Base-by-base conservation (phyloP, 2,888 invertebrate genomes). In the Dusona sp. region DNA sequence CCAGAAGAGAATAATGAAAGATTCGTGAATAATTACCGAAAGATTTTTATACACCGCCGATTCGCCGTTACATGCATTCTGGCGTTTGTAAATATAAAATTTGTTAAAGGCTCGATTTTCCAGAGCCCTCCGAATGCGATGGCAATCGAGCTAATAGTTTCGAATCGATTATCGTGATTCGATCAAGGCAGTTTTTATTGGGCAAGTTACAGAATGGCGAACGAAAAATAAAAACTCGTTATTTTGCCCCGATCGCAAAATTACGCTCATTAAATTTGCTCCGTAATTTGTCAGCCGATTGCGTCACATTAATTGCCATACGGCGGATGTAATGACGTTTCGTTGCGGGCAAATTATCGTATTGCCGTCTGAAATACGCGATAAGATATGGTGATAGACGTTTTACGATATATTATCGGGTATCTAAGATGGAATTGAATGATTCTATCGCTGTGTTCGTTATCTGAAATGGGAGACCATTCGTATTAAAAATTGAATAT, bases 321-420 rank as follows among this genome's bases (percentile, higher is more conserved):
- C 7, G 7, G n/a, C 73, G 36, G 19, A 48, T 73, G 36, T n/a
- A 36, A 16, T 48, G 51, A 73, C n/a, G 29, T 51, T 73, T 51
- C 48, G 19, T 73, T 73, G 36, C 51, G n/a, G 73, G 51, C 16
- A 54, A 73, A 73, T 22, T 33, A 73, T 73, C 51, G 36, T 48
- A 33, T n/a, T 19, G 54, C 73, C 51, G 36, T 33, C 19, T 25
- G 8, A 33, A 38, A 67, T 38, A 54, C 48, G 7, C 51, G 73
- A 54, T 70, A 70, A 70, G 70, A 48, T 70, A 70, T 57, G 57
- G 57, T 29, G 61, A 61, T 61, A 16, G 61, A 61, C 19, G 29
- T 73, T 73, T 73, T 73, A 48, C 54, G 73, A 36, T 54, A 54
- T 51, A 48, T 73, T 54, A 54, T 54, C 51, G 54, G n/a, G 7